Base-by-base conservation (phyloP, 2,113 vertebrate species). In the Semicossyphus pulcher region DNA sequence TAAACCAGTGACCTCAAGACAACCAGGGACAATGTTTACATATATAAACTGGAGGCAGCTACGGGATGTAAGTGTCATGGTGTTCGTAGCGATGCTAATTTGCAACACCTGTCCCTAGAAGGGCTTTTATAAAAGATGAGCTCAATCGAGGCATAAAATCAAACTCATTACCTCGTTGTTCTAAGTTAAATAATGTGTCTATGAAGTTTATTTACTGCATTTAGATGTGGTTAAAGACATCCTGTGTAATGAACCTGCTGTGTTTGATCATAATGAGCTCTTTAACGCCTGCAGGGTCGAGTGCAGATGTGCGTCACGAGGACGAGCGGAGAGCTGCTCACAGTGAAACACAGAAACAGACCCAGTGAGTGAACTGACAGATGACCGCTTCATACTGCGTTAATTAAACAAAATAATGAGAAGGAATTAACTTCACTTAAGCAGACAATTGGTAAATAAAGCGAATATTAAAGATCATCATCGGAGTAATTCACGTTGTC, bases 381-480 rank as follows among this genome's bases (percentile, higher is more conserved):
- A 58, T 12, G 31, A 70, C 58, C 20, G 15, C 32, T 48, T 49
- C 66, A 20, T 16, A 47, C 37, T 5, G 39, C 4, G 10, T 20
- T 66, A 76, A 71, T 72, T 41, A 61, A 36, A 6, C 28, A 76
- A 48, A 76, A 31, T 7, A 65, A 53, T 20, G 31, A 31, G 45
- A 47, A 23, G 11, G 51, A 39, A 62, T 61, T 45, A 52, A 51
- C 41, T 66, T 62, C 66, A 39, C 28, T 34, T 23, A 7, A 25
- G 25, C 39, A 67, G 63, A 63, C 15, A 12, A 62, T 57, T 63
- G 61, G 37, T 66, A 58, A 80, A 84, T 76, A 47, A 37, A 64
- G 45, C 44, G 67, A 62, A 83, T 60, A 54, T 31, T 45, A 34
- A 56, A 42, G 10, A 20, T 12, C 5, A 47, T 14, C 4, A 53